Evolutionary conservation across 2,797 vertebrate genomes (phyloP).

Genomic region (Ispidina lecontei): DNA sequence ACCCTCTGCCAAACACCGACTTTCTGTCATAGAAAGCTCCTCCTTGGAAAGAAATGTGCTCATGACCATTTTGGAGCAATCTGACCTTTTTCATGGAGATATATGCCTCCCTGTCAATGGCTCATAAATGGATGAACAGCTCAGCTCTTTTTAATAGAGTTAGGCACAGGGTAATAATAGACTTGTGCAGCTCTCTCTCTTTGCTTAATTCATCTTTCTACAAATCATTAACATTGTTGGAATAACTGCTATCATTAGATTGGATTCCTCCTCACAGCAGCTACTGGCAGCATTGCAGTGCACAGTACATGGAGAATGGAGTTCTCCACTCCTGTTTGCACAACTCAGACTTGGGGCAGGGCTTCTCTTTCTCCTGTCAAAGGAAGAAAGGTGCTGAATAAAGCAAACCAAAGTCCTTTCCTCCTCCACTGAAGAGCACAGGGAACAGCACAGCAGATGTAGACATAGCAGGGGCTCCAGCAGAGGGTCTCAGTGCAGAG

Average conservation of each 20-base stretch:
- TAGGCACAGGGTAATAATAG: slow-evolving; percentile 71
- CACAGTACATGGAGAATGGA: not conserved
- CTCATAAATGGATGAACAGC: slow-evolving; percentile 78
- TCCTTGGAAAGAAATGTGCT: slow-evolving; percentile 36
- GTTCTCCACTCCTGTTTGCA: not conserved
- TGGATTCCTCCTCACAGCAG: slow-evolving; percentile 18
- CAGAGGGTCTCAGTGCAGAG: not conserved
- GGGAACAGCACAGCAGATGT: not conserved
- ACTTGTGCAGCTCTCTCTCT: slow-evolving; percentile 64
- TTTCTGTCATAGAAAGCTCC: not conserved
- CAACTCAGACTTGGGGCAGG: not conserved
- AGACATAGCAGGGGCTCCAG: not conserved
- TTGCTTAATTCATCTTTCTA: slow-evolving; percentile 77
- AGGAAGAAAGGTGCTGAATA: not conserved
- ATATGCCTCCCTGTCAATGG: slow-evolving; percentile 69
- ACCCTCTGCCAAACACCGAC: not conserved
- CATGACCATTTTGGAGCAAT: slow-evolving; percentile 57
- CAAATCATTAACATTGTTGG: slow-evolving; percentile 77
- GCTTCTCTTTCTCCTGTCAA: not conserved
- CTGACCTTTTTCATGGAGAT: slow-evolving; percentile 68
- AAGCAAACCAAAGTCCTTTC: not conserved
- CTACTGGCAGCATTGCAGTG: not conserved
- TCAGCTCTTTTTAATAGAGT: slow-evolving; percentile 79
- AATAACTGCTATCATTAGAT: slow-evolving; percentile 74
- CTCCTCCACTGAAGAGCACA: not conserved